A percentile compares a stretch with the other conserved stretches of the same genome.
Evolutionary conservation across 2,888 invertebrate genomes (phyloP).

Genomic region (Noctua janthe): DNA sequence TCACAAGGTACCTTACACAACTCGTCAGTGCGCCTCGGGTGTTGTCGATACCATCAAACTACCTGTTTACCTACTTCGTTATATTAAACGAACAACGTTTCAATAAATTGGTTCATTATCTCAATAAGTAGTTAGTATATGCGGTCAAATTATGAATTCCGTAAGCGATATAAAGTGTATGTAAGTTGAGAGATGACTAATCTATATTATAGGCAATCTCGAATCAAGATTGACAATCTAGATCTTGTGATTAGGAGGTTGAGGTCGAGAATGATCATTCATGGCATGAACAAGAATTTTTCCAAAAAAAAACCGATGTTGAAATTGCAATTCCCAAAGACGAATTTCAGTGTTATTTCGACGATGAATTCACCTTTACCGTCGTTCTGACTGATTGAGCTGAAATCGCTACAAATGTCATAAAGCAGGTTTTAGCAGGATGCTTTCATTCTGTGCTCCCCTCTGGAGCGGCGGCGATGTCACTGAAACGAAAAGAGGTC

Average conservation of each 20-base stretch:
- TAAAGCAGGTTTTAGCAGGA: constrained; percentile 51
- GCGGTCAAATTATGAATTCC: constrained; percentile 26
- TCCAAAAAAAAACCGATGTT: not conserved
- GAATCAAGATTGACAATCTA: not conserved
- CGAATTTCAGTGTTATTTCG: not conserved
- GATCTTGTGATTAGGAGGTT: not conserved
- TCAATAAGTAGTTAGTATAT: constrained; percentile 33
- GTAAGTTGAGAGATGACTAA: constrained; percentile 2
- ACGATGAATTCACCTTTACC: not conserved
- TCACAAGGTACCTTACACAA: constrained; percentile 34
- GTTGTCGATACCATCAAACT: constrained; percentile 54
- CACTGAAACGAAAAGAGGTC: constrained; percentile 89
- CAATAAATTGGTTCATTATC: constrained; percentile 49
- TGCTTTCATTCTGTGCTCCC: constrained; percentile 68
- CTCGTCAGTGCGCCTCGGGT: constrained; percentile 51
- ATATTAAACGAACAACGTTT: constrained; percentile 43
- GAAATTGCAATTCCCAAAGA: not conserved
- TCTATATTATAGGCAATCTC: not conserved
- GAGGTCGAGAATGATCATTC: not conserved
- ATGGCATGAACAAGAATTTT: not conserved
- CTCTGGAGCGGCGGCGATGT: constrained; percentile 78
- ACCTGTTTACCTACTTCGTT: constrained; percentile 57
- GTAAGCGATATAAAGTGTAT: constrained; percentile 10
- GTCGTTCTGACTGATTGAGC: not conserved
- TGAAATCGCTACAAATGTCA: constrained; percentile 15